Evolutionary conservation across 2,113 vertebrate genomes (phyloP).

Genomic region (Ariopsis seemanni): DNA sequence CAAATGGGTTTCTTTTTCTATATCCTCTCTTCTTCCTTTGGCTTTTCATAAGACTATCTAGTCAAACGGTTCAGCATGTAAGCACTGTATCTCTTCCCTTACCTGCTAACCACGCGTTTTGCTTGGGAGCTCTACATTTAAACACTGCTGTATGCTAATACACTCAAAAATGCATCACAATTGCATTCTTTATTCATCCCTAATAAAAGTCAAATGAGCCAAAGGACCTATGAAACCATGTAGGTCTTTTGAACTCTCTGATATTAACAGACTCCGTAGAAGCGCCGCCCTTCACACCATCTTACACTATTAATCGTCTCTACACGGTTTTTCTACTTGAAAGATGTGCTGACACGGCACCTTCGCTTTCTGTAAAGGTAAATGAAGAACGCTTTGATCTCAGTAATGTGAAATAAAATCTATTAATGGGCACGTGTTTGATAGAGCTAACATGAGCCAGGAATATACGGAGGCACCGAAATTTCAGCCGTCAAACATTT

Average conservation of each 20-base stretch:
- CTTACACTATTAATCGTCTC: background rate
- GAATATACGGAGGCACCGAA: background rate
- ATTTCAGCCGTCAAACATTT: background rate
- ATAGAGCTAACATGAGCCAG: background rate
- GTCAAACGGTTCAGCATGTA: constrained; percentile 72
- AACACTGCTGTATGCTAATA: background rate
- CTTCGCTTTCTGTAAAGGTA: background rate
- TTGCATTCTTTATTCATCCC: background rate
- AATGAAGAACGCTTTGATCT: background rate
- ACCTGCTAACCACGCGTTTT: background rate
- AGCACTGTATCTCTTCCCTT: constrained; percentile 72
- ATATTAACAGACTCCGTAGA: background rate
- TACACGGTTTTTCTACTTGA: background rate
- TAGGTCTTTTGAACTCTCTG: background rate
- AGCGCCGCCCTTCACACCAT: background rate
- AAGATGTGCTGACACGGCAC: background rate
- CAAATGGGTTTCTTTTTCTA: constrained; percentile 72
- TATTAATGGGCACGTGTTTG: too few species aligned
- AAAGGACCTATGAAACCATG: background rate
- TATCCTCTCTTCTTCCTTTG: constrained; percentile 61
- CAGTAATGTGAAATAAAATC: background rate
- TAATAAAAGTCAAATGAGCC: background rate
- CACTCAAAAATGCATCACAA: background rate
- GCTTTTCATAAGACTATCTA: constrained; percentile 62
- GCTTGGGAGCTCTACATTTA: background rate